Evolutionary conservation across 2,113 vertebrate genomes (phyloP), one percentile per base, ranked within the genome.

Genomic region (Chloroceryle aenea): DNA sequence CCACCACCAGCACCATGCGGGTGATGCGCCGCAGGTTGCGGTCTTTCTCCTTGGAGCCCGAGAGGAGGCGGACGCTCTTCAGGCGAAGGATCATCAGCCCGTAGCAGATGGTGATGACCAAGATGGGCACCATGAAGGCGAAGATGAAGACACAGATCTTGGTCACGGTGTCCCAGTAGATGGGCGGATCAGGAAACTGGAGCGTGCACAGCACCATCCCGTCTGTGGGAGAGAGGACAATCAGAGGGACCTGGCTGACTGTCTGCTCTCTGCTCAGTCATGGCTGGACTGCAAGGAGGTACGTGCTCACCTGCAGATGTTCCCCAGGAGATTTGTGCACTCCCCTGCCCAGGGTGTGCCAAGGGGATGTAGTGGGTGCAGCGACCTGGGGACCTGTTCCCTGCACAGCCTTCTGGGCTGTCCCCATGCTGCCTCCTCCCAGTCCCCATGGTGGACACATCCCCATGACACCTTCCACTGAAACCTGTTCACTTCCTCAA

Each of bases 131-230:
- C 94, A 99, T 97, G 64, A 99, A 99, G 94, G 99, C 99, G 2
- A 99, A 99, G 96, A 99, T 98, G 95, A 99, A 99, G 81, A 99
- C 99, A 3, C 98, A 99, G 93, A 99, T 99, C 97, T 99, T 99
- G 94, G 98, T 99, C 68, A 99, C 98, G 0, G 98, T 99, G 91
- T 99, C 99, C 99, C 99, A 99, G 97, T 99, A 99, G 98, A 98
- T 96, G 80, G 98, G 98, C 32, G 99, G 99, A 20, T 97, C 90
- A 0, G 99, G 99, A 81, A 99, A 99, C 76, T 98, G 98, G 62
- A 99, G 98, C 5, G 74, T 98, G 88, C 99, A 99, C 71, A 97
- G 92, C 32, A 98, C 98, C 34, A 94, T 98, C 34, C 98, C 99
- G 22, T 98, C 98, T 98, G 96, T 2, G 40, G 87, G 71, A 77